Percentiles rank a stretch among this genome's conserved stretches.
Evolutionary conservation across 2,797 vertebrate genomes (phyloP).

Genomic region (Ceryle rudis): DNA sequence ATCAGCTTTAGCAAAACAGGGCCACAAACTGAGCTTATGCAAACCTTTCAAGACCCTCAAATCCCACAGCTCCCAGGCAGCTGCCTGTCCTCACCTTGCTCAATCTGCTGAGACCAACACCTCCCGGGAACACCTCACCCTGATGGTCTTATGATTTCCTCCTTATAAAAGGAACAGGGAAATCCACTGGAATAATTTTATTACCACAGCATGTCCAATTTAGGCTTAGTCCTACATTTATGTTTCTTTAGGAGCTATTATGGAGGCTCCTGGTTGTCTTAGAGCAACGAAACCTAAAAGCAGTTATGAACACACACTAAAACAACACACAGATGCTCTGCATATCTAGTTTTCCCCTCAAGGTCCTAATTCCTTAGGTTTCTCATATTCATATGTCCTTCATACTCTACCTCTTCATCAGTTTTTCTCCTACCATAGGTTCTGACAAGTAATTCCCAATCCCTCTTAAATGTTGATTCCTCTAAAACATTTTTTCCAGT

Average conservation of each 20-base stretch:
- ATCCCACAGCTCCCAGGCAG: not conserved
- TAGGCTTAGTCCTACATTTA: not conserved
- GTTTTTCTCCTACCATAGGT: not conserved
- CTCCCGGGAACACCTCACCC: not conserved
- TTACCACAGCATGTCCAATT: not conserved
- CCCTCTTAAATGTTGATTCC: not conserved
- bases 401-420: not conserved
- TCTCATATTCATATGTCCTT: not conserved
- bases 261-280: not conserved
- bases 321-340: not conserved
- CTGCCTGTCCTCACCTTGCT: not conserved
- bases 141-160: not conserved
- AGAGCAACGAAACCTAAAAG: not conserved
- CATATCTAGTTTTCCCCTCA: not conserved
- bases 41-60: not conserved
- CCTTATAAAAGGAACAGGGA: not conserved
- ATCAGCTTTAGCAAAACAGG: not conserved
- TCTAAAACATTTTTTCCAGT: not conserved
- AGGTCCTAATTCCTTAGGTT: not conserved
- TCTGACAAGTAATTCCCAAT: not conserved
- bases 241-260: not conserved
- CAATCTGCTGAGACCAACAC: not conserved
- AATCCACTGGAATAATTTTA: not conserved
- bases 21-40: not conserved
- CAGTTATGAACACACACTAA: not conserved